These are phyloP conservation scores for Hydrolagus colliei DNA, from an alignment of 2,797 vertebrate species.

Conservation along the genomic window DNA sequence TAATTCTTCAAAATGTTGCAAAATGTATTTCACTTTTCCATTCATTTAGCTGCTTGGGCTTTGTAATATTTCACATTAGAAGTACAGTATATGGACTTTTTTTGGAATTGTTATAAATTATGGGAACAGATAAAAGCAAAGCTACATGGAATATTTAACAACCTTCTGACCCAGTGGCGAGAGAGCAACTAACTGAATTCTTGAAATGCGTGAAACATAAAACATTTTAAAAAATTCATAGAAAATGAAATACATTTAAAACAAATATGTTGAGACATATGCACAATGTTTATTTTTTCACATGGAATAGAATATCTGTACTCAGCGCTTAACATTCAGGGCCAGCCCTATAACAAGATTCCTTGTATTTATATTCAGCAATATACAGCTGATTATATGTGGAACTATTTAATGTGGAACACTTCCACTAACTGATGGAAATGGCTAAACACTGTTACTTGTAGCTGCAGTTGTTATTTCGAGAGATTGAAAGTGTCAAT, in stretches of 20 bases:
- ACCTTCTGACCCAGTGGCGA: too few relatives aligned
- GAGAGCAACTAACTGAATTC: too few relatives aligned
- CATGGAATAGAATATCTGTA: too few relatives aligned
- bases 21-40: neutral
- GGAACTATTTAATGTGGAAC: neutral
- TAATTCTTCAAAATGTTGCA: neutral
- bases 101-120: neutral
- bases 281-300: too few relatives aligned
- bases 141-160: neutral
- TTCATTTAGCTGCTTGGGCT: too few relatives aligned
- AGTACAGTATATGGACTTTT: neutral
- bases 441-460: neutral
- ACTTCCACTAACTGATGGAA: neutral
- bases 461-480: neutral
- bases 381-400: neutral
- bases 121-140: neutral
- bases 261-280: too few relatives aligned
- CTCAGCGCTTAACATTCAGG: neutral
- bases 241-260: too few relatives aligned
- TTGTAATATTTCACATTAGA: neutral
- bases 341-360: neutral
- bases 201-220: too few relatives aligned
- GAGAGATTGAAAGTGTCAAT: neutral
- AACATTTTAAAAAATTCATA: too few relatives aligned
- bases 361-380: neutral